Conservation (phyloP, 2,888 invertebrate species). For the Ophion obscuratus region DNA sequence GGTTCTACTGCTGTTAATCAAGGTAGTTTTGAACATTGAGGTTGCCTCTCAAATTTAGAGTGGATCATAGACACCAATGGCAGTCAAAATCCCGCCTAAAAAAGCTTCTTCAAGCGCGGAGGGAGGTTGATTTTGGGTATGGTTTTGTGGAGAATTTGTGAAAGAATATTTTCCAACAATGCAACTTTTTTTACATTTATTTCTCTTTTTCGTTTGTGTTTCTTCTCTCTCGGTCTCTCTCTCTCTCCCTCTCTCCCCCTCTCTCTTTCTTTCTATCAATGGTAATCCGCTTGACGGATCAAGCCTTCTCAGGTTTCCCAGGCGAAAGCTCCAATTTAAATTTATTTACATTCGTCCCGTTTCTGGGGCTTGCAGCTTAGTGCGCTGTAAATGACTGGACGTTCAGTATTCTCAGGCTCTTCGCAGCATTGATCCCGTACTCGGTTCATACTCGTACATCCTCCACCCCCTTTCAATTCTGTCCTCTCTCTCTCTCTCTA, state of each 20-base stretch:
- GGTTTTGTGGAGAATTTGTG: not conserved
- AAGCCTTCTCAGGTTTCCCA: constrained; percentile 66
- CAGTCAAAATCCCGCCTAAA: not conserved
- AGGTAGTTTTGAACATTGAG: too few relatives aligned
- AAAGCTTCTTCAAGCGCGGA: too few relatives aligned
- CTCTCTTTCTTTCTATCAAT: constrained; percentile 45
- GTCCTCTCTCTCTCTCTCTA: not conserved
- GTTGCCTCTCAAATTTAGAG: too few relatives aligned
- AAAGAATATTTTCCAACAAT: not conserved
- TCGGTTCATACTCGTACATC: not conserved
- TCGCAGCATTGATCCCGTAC: constrained; percentile 74
- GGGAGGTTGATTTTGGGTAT: not conserved
- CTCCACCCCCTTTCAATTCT: not conserved
- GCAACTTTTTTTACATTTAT: not conserved
- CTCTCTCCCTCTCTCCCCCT: constrained; percentile 23
- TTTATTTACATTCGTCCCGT: constrained; percentile 80
- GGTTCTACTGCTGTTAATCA: constrained; percentile 67
- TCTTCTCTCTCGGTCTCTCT: not conserved
- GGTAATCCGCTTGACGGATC: constrained; percentile 75
- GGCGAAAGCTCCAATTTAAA: constrained; percentile 75
- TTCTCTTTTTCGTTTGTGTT: not conserved
- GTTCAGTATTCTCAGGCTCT: constrained; percentile 48
- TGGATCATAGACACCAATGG: not conserved
- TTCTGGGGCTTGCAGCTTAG: constrained; percentile 70
- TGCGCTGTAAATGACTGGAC: constrained; percentile 70